Percentiles rank a stretch among this genome's conserved stretches.
These are phyloP conservation scores for Himalopsyche tibetana DNA, from an alignment of 2,888 invertebrate species.

Conservation along the genomic window DNA sequence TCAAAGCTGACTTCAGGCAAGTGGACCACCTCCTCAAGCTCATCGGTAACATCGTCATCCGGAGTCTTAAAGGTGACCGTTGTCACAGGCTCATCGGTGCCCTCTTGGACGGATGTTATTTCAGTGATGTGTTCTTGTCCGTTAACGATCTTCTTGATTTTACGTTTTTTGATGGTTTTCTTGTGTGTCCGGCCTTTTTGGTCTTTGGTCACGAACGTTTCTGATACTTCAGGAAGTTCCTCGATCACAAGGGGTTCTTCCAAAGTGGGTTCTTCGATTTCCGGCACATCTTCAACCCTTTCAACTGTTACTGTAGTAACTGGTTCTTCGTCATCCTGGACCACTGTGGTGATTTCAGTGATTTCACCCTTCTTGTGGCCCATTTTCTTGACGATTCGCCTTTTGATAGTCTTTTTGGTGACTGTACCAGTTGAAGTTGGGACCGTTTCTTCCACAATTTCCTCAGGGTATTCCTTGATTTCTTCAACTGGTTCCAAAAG, in stretches of 20 bases:
- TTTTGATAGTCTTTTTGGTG: constrained; percentile 70
- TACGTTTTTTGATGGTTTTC: constrained; percentile 69
- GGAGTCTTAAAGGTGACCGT: constrained; percentile 66
- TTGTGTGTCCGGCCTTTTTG: constrained; percentile 65
- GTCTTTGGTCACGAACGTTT: constrained; percentile 70
- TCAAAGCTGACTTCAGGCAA: constrained; percentile 69
- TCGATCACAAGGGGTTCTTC: constrained; percentile 61
- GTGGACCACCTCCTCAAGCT: constrained; percentile 69
- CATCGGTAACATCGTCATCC: constrained; percentile 67
- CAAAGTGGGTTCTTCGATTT: constrained; percentile 67
- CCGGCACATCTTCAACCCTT: constrained; percentile 70
- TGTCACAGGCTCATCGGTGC: constrained; percentile 72
- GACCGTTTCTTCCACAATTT: constrained; percentile 66
- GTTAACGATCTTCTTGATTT: constrained; percentile 69
- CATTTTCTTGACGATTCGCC: constrained; percentile 73
- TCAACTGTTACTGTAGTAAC: constrained; percentile 57
- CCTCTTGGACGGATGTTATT: constrained; percentile 67
- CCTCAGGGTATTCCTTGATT: constrained; percentile 66
- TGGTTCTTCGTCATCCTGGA: constrained; percentile 68
- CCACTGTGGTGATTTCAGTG: constrained; percentile 73
- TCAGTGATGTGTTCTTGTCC: constrained; percentile 69
- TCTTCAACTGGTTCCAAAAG: constrained; percentile 57
- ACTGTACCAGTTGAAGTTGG: no score
- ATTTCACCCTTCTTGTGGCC: constrained; percentile 72
- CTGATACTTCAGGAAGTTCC: constrained; percentile 70